Percentiles rank a stretch among this genome's conserved stretches.
phyloP scores from a whole-genome alignment of 1,140 invertebrate genomes.

The Nephila pilipes region DNA sequence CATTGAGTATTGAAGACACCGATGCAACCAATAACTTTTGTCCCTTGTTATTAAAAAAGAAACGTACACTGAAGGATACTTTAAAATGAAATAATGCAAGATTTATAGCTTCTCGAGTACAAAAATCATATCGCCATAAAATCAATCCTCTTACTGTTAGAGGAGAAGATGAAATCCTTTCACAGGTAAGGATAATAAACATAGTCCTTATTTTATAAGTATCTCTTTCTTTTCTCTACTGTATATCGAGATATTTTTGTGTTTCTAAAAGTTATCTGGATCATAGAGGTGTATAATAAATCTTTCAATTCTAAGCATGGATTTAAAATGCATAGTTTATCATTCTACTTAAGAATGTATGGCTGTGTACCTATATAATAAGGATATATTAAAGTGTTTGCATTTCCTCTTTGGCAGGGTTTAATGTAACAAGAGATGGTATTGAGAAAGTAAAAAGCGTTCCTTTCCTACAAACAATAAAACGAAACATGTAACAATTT shows the following conservation, averaged over 20 bases:
- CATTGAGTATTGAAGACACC: background rate
- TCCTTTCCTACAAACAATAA: too few species aligned
- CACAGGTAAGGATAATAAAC: slow-evolving; percentile 51
- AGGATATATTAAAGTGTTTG: too few species aligned
- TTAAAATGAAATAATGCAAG: slow-evolving; percentile 62
- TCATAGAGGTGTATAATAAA: background rate
- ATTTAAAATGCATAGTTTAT: too few species aligned
- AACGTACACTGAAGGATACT: background rate
- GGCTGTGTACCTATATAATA: too few species aligned
- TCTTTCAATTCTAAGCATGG: background rate
- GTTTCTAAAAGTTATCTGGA: background rate
- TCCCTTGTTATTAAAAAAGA: slow-evolving; percentile 48
- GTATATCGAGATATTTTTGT: too few species aligned
- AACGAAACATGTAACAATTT: too few species aligned
- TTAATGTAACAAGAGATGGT: too few species aligned
- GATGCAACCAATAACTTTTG: slow-evolving; percentile 46
- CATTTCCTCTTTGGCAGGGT: too few species aligned
- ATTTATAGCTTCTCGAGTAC: slow-evolving; percentile 28
- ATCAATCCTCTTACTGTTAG: slow-evolving; percentile 36
- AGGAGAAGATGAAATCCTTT: background rate
- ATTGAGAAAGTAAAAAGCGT: too few species aligned
- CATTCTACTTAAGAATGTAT: too few species aligned
- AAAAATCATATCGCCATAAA: slow-evolving; percentile 33
- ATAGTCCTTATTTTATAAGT: background rate
- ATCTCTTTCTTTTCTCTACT: background rate